Evolutionary conservation across 2,113 vertebrate genomes (phyloP), one percentile per base, ranked within the genome.

Genomic region (Actenoides lindsayi): DNA sequence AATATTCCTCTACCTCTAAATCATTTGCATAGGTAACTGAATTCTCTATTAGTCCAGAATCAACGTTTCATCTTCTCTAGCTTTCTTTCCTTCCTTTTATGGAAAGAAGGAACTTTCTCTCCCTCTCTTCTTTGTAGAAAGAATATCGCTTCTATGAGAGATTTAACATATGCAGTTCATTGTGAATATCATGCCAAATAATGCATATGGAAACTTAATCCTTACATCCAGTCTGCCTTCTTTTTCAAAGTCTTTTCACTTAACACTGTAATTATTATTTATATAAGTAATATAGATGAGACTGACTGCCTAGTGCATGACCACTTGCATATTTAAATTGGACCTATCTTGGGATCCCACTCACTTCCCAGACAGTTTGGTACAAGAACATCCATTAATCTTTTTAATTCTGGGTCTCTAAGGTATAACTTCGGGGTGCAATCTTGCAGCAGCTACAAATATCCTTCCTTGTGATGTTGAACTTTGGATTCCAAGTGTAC

Each of bases 31-130:
- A 75, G 56, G 30, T 94, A 48, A 82, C 83, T 87, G 50, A 89
- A 82, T 84, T 92, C 70, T 79, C 13, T 95, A 84, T 84, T 94
- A 15, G 7, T 92, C 74, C 65, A 71, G 57, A 94, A 94, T 85
- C 84, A 87, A 23, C 54, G 57, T 91, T 87, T 84, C 77, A 68
- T 87, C 64, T 94, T 91, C 69, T 87, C 24, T 59, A 73, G 65
- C 53, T 96, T 96, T 18, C 42, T 95, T 90, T 95, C 30, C 79
- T 90, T 92, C 65, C 60, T 90, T 94, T 89, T 87, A 68, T 78
- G 86, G 76, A 78, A 86, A 92, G 51, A 74, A 94, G 48, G 35
- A 83, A 69, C 65, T 93, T 88, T 64, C 28, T 35, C 33, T 71
- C 30, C 9, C 24, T 78, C 18, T 65, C 16, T 67, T 75, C 74